Evolutionary conservation across 2,797 vertebrate species (phyloP).

Genomic region (Melanotaenia trifasciata): DNA sequence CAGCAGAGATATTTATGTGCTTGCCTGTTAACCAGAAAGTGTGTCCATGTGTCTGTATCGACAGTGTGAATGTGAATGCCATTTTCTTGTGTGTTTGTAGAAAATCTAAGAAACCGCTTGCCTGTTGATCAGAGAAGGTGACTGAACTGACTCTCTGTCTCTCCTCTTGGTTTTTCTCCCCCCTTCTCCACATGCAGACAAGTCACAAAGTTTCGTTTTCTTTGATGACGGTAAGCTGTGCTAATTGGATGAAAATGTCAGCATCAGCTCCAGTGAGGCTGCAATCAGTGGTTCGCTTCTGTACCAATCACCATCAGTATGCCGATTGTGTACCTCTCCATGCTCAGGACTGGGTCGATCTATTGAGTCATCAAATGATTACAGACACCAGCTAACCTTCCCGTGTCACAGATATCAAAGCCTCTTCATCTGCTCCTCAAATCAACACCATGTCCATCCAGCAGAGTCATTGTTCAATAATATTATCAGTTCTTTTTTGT

Average conservation of each 20-base stretch:
- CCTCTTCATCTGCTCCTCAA: slow-evolving; percentile 56
- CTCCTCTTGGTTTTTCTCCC: slow-evolving; percentile 49
- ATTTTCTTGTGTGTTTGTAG: background rate
- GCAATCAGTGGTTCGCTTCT: slow-evolving; percentile 73
- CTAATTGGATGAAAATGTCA: slow-evolving; percentile 79
- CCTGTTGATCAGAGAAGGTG: slow-evolving; percentile 48
- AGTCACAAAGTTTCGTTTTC: slow-evolving; percentile 87
- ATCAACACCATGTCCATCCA: slow-evolving; percentile 46
- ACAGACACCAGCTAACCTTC: slow-evolving; percentile 48
- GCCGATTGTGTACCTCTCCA: slow-evolving; percentile 58
- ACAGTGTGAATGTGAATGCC: slow-evolving; percentile 11
- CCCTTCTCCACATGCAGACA: slow-evolving; percentile 79
- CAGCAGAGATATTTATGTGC: slow-evolving; percentile 61
- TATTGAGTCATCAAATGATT: slow-evolving; percentile 72
- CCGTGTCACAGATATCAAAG: slow-evolving; percentile 59
- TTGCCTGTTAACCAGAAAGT: slow-evolving; percentile 47
- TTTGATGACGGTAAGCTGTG: slow-evolving; percentile 87
- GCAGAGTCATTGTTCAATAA: slow-evolving; percentile 23
- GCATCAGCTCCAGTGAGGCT: slow-evolving; percentile 62
- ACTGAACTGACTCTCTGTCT: slow-evolving; percentile 65
- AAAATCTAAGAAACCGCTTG: slow-evolving; percentile 24
- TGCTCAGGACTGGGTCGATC: slow-evolving; percentile 76
- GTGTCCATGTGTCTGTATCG: slow-evolving; percentile 31
- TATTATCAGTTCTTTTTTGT: slow-evolving; percentile 7
- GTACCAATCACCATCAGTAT: slow-evolving; percentile 77